Conservation (phyloP, 2,888 invertebrate species). For the Parnassius smintheus region DNA sequence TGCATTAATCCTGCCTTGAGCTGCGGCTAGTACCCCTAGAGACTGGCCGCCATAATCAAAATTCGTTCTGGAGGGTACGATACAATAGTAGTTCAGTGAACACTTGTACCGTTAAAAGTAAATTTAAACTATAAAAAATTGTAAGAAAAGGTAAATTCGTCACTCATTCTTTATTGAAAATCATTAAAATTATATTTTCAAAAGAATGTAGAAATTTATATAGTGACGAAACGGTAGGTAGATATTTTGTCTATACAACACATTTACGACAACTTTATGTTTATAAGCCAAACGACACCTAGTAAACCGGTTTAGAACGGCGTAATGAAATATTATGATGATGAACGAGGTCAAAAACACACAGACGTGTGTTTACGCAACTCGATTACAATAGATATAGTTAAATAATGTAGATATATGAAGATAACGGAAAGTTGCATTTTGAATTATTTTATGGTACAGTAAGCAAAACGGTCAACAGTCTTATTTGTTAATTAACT, state of each 20-base stretch:
- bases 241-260: neutral
- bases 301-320: conserved; percentile 4
- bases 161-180: too few relatives aligned
- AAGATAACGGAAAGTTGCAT: conserved; percentile 24
- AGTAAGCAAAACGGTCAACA: conserved; percentile 18
- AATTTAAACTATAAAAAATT: too few relatives aligned
- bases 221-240: conserved; percentile 1
- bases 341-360: conserved; percentile 20
- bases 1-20: too few relatives aligned
- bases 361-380: conserved; percentile 19
- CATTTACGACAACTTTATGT: conserved; percentile 4
- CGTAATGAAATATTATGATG: conserved; percentile 11
- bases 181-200: too few relatives aligned
- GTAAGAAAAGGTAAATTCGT: too few relatives aligned
- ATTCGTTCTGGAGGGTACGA: too few relatives aligned
- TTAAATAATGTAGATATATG: conserved; percentile 8
- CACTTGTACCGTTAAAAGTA: too few relatives aligned
- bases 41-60: too few relatives aligned
- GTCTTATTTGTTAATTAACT: conserved; percentile 3
- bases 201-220: neutral
- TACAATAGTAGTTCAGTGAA: too few relatives aligned
- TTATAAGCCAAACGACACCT: conserved; percentile 6
- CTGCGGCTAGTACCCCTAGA: too few relatives aligned
- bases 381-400: conserved; percentile 9
- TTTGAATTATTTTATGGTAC: conserved; percentile 22